Evolutionary conservation across 1,140 invertebrate genomes (phyloP), one percentile per base, ranked within the genome.

Genomic region (Diorhabda carinulata): DNA sequence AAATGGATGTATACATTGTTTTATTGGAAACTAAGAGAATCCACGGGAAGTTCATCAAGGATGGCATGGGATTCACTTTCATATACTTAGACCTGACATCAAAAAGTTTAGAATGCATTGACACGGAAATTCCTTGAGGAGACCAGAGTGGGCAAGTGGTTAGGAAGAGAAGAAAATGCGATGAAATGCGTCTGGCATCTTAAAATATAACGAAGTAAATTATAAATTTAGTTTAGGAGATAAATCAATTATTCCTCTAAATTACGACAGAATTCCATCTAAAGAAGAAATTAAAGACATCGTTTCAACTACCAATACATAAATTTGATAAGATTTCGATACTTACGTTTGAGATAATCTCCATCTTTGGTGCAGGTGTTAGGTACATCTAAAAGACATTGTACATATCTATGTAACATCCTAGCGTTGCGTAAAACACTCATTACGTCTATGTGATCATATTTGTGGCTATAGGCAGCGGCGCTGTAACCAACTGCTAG

Each of bases 301-400:
- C 3, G 40, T 40, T 10, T 40, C 6, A 60, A 3, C 25, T 1
- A 40, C 3, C n/a, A 5, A 40, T 60, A 60, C 59, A 43, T 90
- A 70, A 66, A 40, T 47, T 61, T 66, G 5, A 52, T 57, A 2
- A 57, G 8, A 52, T 41, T 25, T 3, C 0, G 10, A 67, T 25
- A 85, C 84, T 81, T 79, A 88, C 89, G 83, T 82, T 87, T 91
- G 0, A 92, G 76, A 79, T 89, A 88, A 65, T 82, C 81, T 67
- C 83, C 90, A 61, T 92, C 90, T n/a, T 88, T 79, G 5, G 86
- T 89, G 78, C 91, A 92, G 6, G 83, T 84, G 5, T 86, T 87
- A 2, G 59, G 59, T 57, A 82, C 82, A 0, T 88, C 87, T 70
- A 91, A 67, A 2, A 92, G 71, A 76, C 91, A 92, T 64, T 90